A percentile compares a stretch with the other conserved stretches of the same genome.
Conservation (phyloP, 64 coral and sea anemone species). For the Porites lutea region DNA sequence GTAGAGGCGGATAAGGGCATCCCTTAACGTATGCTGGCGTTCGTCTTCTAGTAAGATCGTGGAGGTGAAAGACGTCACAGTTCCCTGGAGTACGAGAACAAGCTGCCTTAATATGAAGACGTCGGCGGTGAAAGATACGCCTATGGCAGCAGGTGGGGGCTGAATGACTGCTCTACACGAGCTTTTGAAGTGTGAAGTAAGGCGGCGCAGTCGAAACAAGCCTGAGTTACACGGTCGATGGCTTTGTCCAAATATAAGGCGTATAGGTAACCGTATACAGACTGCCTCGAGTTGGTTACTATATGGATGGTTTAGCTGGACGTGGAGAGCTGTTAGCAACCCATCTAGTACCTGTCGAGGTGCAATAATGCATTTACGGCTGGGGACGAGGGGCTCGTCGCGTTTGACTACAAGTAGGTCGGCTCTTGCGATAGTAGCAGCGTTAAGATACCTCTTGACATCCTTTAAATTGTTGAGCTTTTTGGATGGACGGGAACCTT, state of each 20-base stretch:
- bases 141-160: background rate
- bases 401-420: no score
- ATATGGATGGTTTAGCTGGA: no score
- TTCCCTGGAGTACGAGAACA: background rate
- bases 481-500: slow-evolving; percentile 2
- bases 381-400: no score
- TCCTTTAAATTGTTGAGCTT: slow-evolving; percentile 24
- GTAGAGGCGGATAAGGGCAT: background rate
- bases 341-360: no score
- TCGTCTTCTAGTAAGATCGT: background rate
- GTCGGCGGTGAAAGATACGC: slow-evolving; percentile 22
- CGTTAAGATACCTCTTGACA: slow-evolving; percentile 19
- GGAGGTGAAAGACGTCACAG: background rate
- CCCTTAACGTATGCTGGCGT: background rate
- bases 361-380: no score
- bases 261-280: no score
- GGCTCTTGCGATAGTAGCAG: no score
- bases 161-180: background rate
- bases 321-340: no score
- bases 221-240: background rate
- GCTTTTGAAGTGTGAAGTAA: background rate
- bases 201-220: background rate
- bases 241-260: background rate
- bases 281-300: no score
- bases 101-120: slow-evolving; percentile 13